Evolutionary conservation across 2,888 invertebrate genomes (phyloP), one percentile per base, ranked within the genome.

Genomic region (Agelastica alni): DNA sequence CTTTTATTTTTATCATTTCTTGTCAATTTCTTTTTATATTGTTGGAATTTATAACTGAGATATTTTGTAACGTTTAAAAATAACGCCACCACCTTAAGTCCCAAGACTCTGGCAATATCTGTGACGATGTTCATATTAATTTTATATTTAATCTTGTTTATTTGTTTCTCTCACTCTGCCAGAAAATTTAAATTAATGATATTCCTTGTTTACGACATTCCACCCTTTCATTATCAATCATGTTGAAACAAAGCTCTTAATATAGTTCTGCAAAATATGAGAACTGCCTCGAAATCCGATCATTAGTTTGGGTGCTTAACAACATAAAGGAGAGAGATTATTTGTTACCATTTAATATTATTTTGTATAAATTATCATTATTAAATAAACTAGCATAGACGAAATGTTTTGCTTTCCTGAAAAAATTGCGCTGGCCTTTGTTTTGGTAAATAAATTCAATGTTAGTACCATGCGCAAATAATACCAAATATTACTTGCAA

Each of bases 71-170:
- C 28, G 28, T 9, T 4, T 28, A 9, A 6, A 7, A 28, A 34
- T 16, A 16, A 34, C 6, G 16, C 7, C 16, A 9, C 34, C 16
- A n/a, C 2, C 16, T 34, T 34, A 9, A 16, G 14, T 16, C 12
- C 10, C 10, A 1, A 1, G 31, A 12, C 39, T 30, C 30, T 30
- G 30, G 30, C 18, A 28, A 47, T 37, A 39, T 39, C 48, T 17
- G 39, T 31, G 39, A 48, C 31, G 31, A 48, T 39, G 20, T 48
- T 48, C 39, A 48, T 47, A 48, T 39, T 48, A 48, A 48, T 48
- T 48, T 48, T 48, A 48, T 48, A 48, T 48, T 48, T 48, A 48
- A 48, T 48, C 48, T 48, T 48, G 48, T 48, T 39, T 41, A 48
- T 48, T 48, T 48, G 48, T 48, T 39, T 48, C 48, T 39, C 48